Conservation (phyloP, 2,888 invertebrate species). For the Cyclophora punctaria region DNA sequence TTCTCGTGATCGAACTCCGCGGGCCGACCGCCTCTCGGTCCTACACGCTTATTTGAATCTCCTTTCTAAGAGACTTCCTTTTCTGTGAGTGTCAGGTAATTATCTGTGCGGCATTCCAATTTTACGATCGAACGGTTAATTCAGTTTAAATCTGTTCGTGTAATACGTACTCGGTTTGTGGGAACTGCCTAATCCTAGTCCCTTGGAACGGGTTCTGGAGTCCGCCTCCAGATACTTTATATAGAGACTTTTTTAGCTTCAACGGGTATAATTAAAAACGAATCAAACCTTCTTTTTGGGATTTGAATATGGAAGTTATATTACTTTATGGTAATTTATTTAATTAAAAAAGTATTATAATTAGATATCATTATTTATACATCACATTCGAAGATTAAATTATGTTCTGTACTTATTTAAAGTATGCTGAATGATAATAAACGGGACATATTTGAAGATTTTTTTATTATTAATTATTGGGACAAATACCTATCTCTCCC, state of each 20-base stretch:
- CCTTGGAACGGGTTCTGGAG: constrained; percentile 49
- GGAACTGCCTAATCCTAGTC: constrained; percentile 66
- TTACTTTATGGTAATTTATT: no score
- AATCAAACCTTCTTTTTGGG: no score
- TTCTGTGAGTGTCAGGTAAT: constrained; percentile 76
- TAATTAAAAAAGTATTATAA: no score
- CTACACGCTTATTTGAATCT: constrained; percentile 71
- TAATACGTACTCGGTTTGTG: constrained; percentile 61
- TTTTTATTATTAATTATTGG: no score
- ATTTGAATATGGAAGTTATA: no score
- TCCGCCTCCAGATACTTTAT: constrained; percentile 26
- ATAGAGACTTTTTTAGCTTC: constrained; percentile 23
- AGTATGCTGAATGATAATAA: no score
- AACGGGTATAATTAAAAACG: no score
- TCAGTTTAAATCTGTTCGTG: constrained; percentile 74
- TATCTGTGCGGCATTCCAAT: constrained; percentile 76
- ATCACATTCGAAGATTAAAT: no score
- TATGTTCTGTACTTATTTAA: no score
- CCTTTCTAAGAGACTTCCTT: constrained; percentile 68
- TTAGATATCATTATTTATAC: no score
- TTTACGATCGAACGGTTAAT: constrained; percentile 75
- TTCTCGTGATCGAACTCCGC: constrained; percentile 43
- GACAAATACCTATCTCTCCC: no score
- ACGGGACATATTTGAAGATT: no score
- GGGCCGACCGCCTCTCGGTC: constrained; percentile 43